Conservation (phyloP, 2,888 invertebrate species). For the Xestia ashworthii region DNA sequence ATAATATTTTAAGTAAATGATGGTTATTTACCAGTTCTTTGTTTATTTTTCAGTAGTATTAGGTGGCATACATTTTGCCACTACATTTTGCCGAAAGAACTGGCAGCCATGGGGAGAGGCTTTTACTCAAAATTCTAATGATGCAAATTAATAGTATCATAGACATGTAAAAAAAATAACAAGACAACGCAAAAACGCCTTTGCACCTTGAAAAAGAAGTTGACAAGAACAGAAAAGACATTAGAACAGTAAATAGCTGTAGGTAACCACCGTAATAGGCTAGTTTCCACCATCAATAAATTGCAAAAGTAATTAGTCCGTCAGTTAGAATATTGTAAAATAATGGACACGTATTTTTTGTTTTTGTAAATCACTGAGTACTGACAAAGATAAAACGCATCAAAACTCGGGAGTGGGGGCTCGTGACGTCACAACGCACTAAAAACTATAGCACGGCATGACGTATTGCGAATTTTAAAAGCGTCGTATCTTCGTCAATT, state of each 20-base stretch:
- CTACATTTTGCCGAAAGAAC: background rate
- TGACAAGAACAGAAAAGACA: conserved; percentile 1
- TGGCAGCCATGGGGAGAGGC: background rate
- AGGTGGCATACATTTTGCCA: too few relatives aligned
- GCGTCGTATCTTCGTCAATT: too few relatives aligned
- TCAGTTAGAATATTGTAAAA: too few relatives aligned
- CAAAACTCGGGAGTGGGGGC: too few relatives aligned
- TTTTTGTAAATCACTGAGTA: too few relatives aligned
- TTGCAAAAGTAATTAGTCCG: too few relatives aligned
- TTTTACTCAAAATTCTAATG: background rate
- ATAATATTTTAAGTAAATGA: background rate
- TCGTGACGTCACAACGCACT: too few relatives aligned
- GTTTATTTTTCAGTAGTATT: background rate
- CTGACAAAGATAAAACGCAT: too few relatives aligned
- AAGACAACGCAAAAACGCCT: background rate
- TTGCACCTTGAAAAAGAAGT: background rate
- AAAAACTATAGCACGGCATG: too few relatives aligned
- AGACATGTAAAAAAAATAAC: background rate
- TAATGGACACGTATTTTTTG: too few relatives aligned
- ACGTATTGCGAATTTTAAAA: too few relatives aligned
- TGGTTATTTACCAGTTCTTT: background rate
- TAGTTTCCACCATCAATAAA: too few relatives aligned
- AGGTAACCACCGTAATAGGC: conserved; percentile 31
- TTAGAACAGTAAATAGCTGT: conserved; percentile 29
- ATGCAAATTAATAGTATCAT: background rate